Base-by-base conservation (phyloP, 1,140 invertebrate species). In the Venturia canescens region DNA sequence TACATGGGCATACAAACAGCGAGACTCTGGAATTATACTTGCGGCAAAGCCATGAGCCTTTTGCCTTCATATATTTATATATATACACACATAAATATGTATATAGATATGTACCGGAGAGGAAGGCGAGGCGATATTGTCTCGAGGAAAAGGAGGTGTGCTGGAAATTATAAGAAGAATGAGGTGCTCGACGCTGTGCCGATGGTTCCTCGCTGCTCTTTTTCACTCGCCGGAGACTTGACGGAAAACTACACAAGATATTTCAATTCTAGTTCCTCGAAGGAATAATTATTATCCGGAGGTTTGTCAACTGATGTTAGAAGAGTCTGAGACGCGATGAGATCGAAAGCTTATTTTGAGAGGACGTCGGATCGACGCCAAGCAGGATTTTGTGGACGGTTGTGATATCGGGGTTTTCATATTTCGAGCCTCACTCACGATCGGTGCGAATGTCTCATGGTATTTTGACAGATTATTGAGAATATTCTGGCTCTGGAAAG, bases 1-100 rank as follows among this genome's bases (percentile, higher is more conserved):
- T 86, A 88, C 87, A 88, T 87, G 86, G 78, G 86, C 86, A 87
- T 87, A 87, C 86, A 88, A 87, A 87, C 86, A 87, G 82, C 85
- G 48, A 84, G 80, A 79, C 80, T 48, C 83, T 66, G 81, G 84
- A 87, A 87, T 87, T 87, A 87, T 85, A 87, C 85, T 86, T 85
- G 84, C 84, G 81, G 75, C 76, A 77, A 83, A 85, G 50, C 53
- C 27, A 15, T 60, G 75, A 77, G 57, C 27, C 75, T 44, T 11
- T 84, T 82, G 81, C 29, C 5, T 11, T 27, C 34, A 3, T 60
- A 74, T 31, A 70, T n/a, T 26, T 72, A 75, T 63, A 3, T 63
- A 26, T 63, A 63, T 63, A 77, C 11, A 18, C 34, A 23, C 29
- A 66, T 31, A 75, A 53, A 66, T 21, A 23, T 50, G 18, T 18